These are phyloP conservation scores for Euwallacea similis DNA, from an alignment of 1,140 invertebrate species.

Conservation along the genomic window DNA sequence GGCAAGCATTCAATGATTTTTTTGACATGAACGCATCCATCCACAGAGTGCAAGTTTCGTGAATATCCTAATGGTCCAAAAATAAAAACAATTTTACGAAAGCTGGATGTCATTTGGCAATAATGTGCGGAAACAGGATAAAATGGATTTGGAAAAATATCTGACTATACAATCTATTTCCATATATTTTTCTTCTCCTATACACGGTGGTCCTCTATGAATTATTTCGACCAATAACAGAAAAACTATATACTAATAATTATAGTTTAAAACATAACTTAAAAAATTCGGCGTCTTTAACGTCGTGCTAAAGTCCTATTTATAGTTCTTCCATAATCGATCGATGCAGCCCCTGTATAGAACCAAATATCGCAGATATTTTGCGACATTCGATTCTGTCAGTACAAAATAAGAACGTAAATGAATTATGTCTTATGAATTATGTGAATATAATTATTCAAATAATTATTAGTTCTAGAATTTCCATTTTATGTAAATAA, in stretches of 20 bases:
- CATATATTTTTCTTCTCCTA: background rate
- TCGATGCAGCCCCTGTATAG: too few species aligned
- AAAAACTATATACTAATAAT: background rate
- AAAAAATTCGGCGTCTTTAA: too few species aligned
- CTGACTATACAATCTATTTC: too few species aligned
- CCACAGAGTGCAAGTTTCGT: background rate
- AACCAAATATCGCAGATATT: too few species aligned
- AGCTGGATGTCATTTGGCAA: constrained; percentile 9
- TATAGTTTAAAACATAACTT: too few species aligned
- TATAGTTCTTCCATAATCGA: too few species aligned
- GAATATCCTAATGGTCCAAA: constrained; percentile 15
- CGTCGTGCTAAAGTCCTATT: too few species aligned
- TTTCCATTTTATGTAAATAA: background rate
- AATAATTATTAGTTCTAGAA: background rate
- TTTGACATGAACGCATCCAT: background rate
- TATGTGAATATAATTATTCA: background rate
- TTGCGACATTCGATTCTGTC: too few species aligned
- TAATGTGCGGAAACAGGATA: constrained; percentile 13
- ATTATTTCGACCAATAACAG: background rate
- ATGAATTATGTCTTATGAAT: background rate
- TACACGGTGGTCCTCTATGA: background rate
- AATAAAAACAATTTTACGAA: constrained; percentile 15
- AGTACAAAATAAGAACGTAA: too few species aligned
- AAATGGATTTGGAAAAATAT: too few species aligned
- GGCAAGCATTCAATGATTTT: constrained; percentile 21